Percentiles rank a stretch among this genome's conserved stretches.
phyloP scores from a whole-genome alignment of 2,888 invertebrate species.

The Eubasilissa splendida region DNA sequence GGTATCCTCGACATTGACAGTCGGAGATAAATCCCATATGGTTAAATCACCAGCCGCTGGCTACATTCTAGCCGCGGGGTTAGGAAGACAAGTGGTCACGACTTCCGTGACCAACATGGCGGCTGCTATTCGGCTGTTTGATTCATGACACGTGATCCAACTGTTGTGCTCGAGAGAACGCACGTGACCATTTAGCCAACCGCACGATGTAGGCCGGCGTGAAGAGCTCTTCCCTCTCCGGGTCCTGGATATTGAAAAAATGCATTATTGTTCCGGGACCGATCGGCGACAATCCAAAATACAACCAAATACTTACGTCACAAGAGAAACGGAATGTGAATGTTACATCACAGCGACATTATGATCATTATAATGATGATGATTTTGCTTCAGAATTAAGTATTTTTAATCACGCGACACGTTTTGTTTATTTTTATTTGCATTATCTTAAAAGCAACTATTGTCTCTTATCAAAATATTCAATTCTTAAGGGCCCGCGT shows the following conservation, averaged over 20 bases:
- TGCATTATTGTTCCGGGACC: neutral
- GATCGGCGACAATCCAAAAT: neutral
- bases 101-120: constrained; percentile 46
- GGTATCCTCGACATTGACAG: constrained; percentile 44
- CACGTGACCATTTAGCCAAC: constrained; percentile 10
- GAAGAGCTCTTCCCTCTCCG: neutral
- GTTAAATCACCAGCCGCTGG: constrained; percentile 19
- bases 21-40: constrained; percentile 37
- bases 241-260: too few relatives aligned
- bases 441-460: too few relatives aligned
- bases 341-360: too few relatives aligned
- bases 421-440: too few relatives aligned
- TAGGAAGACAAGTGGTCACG: constrained; percentile 45
- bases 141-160: constrained; percentile 15
- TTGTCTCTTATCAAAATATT: too few relatives aligned
- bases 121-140: constrained; percentile 12
- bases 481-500: too few relatives aligned
- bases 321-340: neutral
- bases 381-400: too few relatives aligned
- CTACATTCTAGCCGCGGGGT: constrained; percentile 9
- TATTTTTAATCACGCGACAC: too few relatives aligned
- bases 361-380: too few relatives aligned
- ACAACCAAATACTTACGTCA: neutral
- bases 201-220: neutral
- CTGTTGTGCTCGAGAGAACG: neutral